Conservation (phyloP, 2,113 vertebrate genomes). For the Epinephelus fuscoguttatus region DNA sequence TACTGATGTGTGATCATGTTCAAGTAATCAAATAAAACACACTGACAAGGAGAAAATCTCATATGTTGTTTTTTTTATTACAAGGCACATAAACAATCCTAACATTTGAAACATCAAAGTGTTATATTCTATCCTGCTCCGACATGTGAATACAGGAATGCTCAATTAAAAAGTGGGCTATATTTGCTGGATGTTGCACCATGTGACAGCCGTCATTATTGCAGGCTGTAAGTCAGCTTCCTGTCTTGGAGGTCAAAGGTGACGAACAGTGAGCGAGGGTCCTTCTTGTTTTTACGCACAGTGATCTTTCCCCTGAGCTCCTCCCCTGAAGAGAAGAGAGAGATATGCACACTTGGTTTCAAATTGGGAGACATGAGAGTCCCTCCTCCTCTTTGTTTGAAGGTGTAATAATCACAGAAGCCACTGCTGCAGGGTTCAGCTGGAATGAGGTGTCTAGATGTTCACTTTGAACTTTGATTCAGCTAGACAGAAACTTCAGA, state of each 20-base stretch:
- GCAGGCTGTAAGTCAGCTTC: constrained; percentile 89
- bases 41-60: background rate
- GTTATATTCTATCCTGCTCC: background rate
- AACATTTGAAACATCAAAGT: background rate
- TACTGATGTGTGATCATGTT: background rate
- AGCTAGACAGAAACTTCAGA: background rate
- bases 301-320: constrained; percentile 88
- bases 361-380: background rate
- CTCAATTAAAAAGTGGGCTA: background rate
- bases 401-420: background rate
- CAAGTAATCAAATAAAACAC: background rate
- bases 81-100: constrained; percentile 23
- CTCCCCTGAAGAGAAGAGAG: constrained; percentile 85
- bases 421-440: background rate
- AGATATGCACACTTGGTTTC: background rate
- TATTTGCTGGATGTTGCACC: background rate
- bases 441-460: background rate
- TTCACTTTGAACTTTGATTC: background rate
- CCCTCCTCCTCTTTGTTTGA: background rate
- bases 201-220: constrained; percentile 71
- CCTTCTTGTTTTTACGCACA: constrained; percentile 92
- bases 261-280: constrained; percentile 92
- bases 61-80: constrained; percentile 37
- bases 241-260: constrained; percentile 84
- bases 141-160: background rate